Conservation (phyloP, 2,888 invertebrate species). For the Hypolimnas misippus region DNA sequence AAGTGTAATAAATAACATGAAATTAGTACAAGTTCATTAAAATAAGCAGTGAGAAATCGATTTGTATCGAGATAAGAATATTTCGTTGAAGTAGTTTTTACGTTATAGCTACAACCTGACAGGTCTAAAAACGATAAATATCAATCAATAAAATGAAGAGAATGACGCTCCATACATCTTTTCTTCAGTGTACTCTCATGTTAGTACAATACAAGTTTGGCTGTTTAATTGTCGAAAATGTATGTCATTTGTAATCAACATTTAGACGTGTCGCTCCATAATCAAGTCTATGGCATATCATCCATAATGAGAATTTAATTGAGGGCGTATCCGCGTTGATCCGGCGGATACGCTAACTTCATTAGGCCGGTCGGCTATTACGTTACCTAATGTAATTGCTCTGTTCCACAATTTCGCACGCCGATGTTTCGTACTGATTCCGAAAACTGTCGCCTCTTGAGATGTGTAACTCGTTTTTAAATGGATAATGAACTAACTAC, state of each 20-base stretch:
- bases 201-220: neutral
- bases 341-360: constrained; percentile 73
- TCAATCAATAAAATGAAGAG: too few species aligned
- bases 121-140: too few species aligned
- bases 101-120: too few species aligned
- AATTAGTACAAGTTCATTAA: too few species aligned
- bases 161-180: too few species aligned
- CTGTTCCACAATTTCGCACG: constrained; percentile 57
- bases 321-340: constrained; percentile 67
- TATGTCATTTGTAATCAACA: constrained; percentile 41
- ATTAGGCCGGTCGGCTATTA: constrained; percentile 70
- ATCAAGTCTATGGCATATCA: constrained; percentile 52
- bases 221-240: neutral
- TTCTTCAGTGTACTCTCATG: neutral
- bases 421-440: constrained; percentile 34
- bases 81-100: too few species aligned
- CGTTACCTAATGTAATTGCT: constrained; percentile 77
- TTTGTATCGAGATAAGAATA: too few species aligned
- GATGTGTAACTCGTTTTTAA: constrained; percentile 2
- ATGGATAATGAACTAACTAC: neutral
- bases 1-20: too few species aligned
- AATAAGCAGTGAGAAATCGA: too few species aligned
- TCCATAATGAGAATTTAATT: constrained; percentile 81
- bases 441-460: constrained; percentile 12
- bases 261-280: constrained; percentile 41